Evolutionary conservation across 2,797 vertebrate genomes (phyloP).

Genomic region (Lacerta agilis): DNA sequence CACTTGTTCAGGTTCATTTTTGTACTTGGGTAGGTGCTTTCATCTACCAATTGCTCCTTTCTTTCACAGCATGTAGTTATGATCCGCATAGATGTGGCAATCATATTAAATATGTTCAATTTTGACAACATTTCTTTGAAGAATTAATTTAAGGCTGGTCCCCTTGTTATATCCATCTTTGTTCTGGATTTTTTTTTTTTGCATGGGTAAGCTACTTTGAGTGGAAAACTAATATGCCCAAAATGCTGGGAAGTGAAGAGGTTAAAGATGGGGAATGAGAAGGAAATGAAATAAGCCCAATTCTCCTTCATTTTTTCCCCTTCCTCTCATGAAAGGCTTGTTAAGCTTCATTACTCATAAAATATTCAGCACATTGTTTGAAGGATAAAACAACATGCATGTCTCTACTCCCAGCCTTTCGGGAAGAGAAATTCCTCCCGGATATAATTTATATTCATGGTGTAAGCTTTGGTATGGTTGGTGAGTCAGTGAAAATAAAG

Average conservation of each 20-base stretch:
- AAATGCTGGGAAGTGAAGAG: slow-evolving; percentile 3
- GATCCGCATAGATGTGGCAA: neutral
- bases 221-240: neutral
- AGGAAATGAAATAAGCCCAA: slow-evolving; percentile 21
- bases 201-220: neutral
- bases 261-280: slow-evolving; percentile 44
- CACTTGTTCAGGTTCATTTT: neutral
- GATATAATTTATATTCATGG: slow-evolving; percentile 62
- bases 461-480: slow-evolving; percentile 59
- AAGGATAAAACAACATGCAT: slow-evolving; percentile 63
- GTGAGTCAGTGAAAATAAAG: slow-evolving; percentile 64
- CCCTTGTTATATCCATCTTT: neutral
- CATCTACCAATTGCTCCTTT: neutral
- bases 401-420: slow-evolving; percentile 42
- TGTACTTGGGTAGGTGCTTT: neutral
- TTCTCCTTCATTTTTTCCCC: slow-evolving; percentile 41
- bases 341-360: slow-evolving; percentile 64
- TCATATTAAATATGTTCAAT: neutral
- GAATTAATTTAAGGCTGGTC: neutral
- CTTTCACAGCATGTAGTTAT: neutral
- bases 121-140: neutral
- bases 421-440: slow-evolving; percentile 61
- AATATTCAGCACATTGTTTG: slow-evolving; percentile 72
- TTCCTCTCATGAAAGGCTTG: slow-evolving; percentile 46
- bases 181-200: slow-evolving; percentile 6